These are phyloP conservation scores for Achlya flavicornis DNA, from an alignment of 2,888 invertebrate genomes.

Conservation along the genomic window DNA sequence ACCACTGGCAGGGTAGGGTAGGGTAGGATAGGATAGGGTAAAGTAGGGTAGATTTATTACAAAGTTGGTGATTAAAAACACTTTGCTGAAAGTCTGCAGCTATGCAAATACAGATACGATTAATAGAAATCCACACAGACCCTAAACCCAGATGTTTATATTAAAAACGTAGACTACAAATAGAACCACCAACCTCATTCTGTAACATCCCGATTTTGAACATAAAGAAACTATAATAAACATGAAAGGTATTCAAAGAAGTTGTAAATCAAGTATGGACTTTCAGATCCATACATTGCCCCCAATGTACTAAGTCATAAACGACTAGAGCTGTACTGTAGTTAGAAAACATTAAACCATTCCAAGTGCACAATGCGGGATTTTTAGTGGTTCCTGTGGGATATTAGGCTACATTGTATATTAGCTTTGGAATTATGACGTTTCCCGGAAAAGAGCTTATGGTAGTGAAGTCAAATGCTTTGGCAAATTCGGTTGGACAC, in stretches of 20 bases:
- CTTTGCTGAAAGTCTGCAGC: too few species aligned
- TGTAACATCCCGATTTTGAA: neutral
- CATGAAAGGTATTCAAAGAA: neutral
- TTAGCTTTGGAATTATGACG: neutral
- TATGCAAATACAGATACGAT: too few species aligned
- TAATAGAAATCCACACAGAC: neutral
- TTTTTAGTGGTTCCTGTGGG: neutral
- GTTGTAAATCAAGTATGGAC: conserved; percentile 1
- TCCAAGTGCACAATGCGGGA: neutral
- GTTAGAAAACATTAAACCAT: neutral
- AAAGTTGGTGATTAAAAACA: too few species aligned
- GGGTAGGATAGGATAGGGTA: too few species aligned
- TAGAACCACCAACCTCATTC: neutral
- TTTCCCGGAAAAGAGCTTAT: neutral
- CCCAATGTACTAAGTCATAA: conserved; percentile 4
- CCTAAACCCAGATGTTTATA: neutral
- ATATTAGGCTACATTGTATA: neutral
- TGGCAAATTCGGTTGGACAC: too few species aligned
- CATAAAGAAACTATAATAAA: neutral
- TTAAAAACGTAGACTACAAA: neutral
- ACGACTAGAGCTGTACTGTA: neutral
- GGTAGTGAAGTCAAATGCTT: too few species aligned
- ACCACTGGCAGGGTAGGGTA: too few species aligned
- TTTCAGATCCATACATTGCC: neutral
- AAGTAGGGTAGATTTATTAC: too few species aligned